A percentile compares a stretch with the other conserved stretches of the same genome.
phyloP scores from a whole-genome alignment of 2,113 vertebrate genomes.

The Chaetodon trifascialis region DNA sequence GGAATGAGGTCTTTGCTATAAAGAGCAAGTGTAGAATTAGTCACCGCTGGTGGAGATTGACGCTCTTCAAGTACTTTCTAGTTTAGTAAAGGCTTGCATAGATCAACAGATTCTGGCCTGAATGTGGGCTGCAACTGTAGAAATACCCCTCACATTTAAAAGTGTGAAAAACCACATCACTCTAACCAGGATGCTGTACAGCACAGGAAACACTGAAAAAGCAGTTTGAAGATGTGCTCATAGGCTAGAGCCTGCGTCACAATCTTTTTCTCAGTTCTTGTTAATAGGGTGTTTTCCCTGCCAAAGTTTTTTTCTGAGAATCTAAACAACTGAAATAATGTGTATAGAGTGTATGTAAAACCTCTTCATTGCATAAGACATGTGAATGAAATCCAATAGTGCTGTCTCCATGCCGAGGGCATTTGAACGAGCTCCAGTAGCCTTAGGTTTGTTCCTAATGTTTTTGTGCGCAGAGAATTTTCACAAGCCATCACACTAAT shows the following conservation, averaged over 20 bases:
- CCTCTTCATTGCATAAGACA: slow-evolving; percentile 43
- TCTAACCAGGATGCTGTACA: slow-evolving; percentile 70
- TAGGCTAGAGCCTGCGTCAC: slow-evolving; percentile 62
- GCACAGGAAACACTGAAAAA: slow-evolving; percentile 65
- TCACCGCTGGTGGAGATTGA: slow-evolving; percentile 41
- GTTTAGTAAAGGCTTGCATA: slow-evolving; percentile 45
- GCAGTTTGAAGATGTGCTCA: slow-evolving; percentile 53
- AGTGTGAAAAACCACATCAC: slow-evolving; percentile 72
- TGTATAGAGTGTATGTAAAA: slow-evolving; percentile 25
- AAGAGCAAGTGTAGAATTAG: slow-evolving; percentile 40
- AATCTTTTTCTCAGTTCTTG: slow-evolving; percentile 60
- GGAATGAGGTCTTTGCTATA: slow-evolving; percentile 21
- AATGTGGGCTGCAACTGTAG: slow-evolving; percentile 63
- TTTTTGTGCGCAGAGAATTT: slow-evolving; percentile 56
- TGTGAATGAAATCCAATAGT: slow-evolving; percentile 57
- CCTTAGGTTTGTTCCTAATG: slow-evolving; percentile 58
- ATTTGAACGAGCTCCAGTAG: slow-evolving; percentile 50
- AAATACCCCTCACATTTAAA: slow-evolving; percentile 71
- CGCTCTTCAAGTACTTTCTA: slow-evolving; percentile 54
- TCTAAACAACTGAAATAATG: slow-evolving; percentile 31
- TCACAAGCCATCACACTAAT: slow-evolving; percentile 55
- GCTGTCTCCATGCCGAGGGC: slow-evolving; percentile 40
- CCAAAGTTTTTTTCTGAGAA: slow-evolving; percentile 60
- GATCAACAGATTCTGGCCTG: slow-evolving; percentile 51
- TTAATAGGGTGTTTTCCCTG: slow-evolving; percentile 68